Evolutionary conservation across 2,797 vertebrate genomes (phyloP), one percentile per base, ranked within the genome.

Genomic region (Pseudochromis fuscus): DNA sequence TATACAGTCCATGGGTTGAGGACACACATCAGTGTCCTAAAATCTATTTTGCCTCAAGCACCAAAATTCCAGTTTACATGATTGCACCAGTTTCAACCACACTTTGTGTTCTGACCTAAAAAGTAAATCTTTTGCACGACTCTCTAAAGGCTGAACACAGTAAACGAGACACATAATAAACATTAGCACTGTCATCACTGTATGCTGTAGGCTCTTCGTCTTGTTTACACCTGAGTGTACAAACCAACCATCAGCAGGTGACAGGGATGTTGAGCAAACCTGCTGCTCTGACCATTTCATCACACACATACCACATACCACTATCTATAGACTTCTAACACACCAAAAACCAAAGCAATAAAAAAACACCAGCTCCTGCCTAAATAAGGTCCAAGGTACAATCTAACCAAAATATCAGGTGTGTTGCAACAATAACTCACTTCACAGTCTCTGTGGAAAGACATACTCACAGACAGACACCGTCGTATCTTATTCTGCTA

Each of bases 401-500:
- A 85, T 57, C 65, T 55, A 56, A 58, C 67, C 75, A 31, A 84
- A 82, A 85, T 58, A 59, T 70, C 58, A 77, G 62, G 28, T 63
- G 31, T 65, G 59, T 45, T 73, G 63, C 56, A 38, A 65, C 42
- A 61, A 53, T 71, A 49, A 44, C 52, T 67, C 55, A 51, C 59
- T 63, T 30, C 24, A 28, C 21, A 59, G 52, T 52, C 62, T 61
- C 58, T 21, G 55, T 59, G 28, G 53, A 66, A 67, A 68, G 69
- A 56, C 66, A 83, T 50, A 65, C 75, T 58, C 69, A 46, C 67
- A 72, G 56, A 78, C 63, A 67, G 49, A 72, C 65, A 77, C 66
- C 62, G 27, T 76, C 62, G 88, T 86, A 91, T 91, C 90, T 85
- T 50, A 74, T 74, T 57, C 61, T 46, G 44, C 79, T 75, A 75